Evolutionary conservation across 2,113 vertebrate species (phyloP).

Genomic region (Prinia subflava): DNA sequence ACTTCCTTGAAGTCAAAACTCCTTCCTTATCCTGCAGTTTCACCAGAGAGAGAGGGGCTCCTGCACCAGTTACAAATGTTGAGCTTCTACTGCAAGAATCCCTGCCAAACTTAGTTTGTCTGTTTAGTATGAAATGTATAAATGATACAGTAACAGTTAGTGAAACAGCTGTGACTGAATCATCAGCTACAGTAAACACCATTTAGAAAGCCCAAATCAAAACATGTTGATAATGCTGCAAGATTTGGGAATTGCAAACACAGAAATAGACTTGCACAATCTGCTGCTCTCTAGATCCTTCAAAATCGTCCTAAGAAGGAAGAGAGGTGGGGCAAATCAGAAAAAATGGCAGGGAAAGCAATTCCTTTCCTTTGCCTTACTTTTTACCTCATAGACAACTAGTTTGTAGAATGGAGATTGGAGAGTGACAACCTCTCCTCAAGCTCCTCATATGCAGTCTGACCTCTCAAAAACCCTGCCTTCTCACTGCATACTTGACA

Average conservation of each 20-base stretch:
- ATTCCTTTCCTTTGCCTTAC: neutral
- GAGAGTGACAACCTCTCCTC: neutral
- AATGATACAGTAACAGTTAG: conserved; percentile 17
- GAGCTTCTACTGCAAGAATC: neutral
- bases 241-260: neutral
- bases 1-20: neutral
- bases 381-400: neutral
- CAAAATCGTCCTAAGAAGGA: neutral
- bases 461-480: neutral
- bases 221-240: neutral
- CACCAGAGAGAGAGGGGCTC: neutral
- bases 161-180: conserved; percentile 37
- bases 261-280: neutral
- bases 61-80: neutral
- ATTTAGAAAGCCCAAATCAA: neutral
- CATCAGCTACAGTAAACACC: conserved; percentile 42
- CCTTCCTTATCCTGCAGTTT: neutral
- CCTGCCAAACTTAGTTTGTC: conserved; percentile 30
- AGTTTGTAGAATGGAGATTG: neutral
- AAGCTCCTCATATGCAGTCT: neutral
- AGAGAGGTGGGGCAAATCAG: neutral
- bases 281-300: neutral
- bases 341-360: neutral
- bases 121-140: neutral
- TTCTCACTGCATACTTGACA: neutral